phyloP scores from a whole-genome alignment of 2,888 invertebrate species.

The Drosophila paranaensis region DNA sequence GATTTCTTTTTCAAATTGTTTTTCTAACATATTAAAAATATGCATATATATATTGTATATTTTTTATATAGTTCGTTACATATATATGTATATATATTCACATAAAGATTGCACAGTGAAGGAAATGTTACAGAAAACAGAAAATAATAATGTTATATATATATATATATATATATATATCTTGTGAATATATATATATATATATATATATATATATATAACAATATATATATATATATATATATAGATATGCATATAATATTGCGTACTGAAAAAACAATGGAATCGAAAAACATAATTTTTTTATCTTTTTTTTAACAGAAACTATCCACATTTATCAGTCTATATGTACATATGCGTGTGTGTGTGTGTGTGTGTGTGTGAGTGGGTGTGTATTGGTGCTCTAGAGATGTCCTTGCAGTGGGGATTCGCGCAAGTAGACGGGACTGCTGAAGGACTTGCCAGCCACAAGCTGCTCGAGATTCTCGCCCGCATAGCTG shows the following conservation, averaged over 20 bases:
- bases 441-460: slow-evolving; percentile 89
- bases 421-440: slow-evolving; percentile 85
- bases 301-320: slow-evolving; percentile 5
- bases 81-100: slow-evolving; percentile 61
- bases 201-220: no score
- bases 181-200: slow-evolving; percentile 4
- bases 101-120: slow-evolving; percentile 64
- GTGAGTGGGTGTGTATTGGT: not conserved
- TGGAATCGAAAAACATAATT: slow-evolving; percentile 29
- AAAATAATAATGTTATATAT: slow-evolving; percentile 9
- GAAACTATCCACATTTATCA: slow-evolving; percentile 52
- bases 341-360: slow-evolving; percentile 52
- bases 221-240: no score
- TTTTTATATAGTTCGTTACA: slow-evolving; percentile 26
- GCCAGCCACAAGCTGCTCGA: slow-evolving; percentile 88
- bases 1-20: slow-evolving; percentile 3
- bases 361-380: slow-evolving; percentile 8
- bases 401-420: slow-evolving; percentile 79
- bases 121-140: slow-evolving; percentile 23
- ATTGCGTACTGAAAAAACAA: slow-evolving; percentile 51
- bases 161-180: slow-evolving; percentile 2
- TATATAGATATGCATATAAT: not conserved
- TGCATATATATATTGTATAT: slow-evolving; percentile 33
- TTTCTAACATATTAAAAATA: slow-evolving; percentile 41
- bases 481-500: slow-evolving; percentile 95